Conservation (phyloP, 37 sponge, comb jelly and placozoan species). For the Amphimedon queenslandica region DNA sequence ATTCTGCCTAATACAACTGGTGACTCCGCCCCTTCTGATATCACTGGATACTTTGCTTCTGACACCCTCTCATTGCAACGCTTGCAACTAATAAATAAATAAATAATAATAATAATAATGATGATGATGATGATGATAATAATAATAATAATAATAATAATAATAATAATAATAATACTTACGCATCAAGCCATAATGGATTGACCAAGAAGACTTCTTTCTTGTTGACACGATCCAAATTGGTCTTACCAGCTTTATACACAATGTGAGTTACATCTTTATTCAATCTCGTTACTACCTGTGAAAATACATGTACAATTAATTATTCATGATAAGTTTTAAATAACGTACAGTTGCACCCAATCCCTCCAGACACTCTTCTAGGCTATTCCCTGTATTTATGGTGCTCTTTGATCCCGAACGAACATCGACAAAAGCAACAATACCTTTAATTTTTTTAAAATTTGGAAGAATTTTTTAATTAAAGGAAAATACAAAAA, state of each 20-base stretch:
- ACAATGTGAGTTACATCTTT: slow-evolving; percentile 70
- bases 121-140: not conserved
- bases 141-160: too few relatives aligned
- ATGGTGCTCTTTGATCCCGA: slow-evolving; percentile 46
- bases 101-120: too few relatives aligned
- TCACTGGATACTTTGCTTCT: slow-evolving; percentile 72
- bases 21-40: slow-evolving; percentile 8
- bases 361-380: slow-evolving; percentile 36
- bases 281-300: slow-evolving; percentile 45
- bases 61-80: slow-evolving; percentile 42
- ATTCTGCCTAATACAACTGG: slow-evolving; percentile 64
- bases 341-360: slow-evolving; percentile 61
- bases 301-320: not conserved
- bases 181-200: slow-evolving; percentile 70
- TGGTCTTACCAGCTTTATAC: not conserved
- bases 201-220: slow-evolving; percentile 39
- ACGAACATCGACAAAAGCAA: slow-evolving; percentile 70
- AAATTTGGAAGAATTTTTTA: too few relatives aligned
- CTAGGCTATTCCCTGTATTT: slow-evolving; percentile 41
- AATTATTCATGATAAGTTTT: not conserved
- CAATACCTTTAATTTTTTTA: slow-evolving; percentile 27
- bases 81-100: slow-evolving; percentile 29
- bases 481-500: not conserved
- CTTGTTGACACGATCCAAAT: slow-evolving; percentile 9
- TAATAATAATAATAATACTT: slow-evolving; percentile 19